A percentile compares a stretch with the other conserved stretches of the same genome.
phyloP scores from a whole-genome alignment of 2,113 vertebrate species.

The Laterallus jamaicensis region DNA sequence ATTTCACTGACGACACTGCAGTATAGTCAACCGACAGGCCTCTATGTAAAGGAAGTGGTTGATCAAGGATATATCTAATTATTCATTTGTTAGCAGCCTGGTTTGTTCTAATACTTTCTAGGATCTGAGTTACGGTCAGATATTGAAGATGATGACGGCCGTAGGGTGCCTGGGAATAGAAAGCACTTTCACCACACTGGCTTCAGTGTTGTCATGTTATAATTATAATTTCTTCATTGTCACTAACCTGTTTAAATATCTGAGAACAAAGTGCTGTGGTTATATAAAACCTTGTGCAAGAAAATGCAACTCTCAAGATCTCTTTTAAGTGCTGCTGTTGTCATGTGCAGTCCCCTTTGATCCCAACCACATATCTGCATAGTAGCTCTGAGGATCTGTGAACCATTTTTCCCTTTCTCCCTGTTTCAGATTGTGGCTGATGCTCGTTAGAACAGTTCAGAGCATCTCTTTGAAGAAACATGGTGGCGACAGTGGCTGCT shows the following conservation, averaged over 20 bases:
- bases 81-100: conserved; percentile 16
- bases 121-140: conserved; percentile 12
- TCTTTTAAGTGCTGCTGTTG: conserved; percentile 9
- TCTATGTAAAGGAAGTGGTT: conserved; percentile 33
- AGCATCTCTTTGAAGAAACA: conserved; percentile 56
- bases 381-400: conserved; percentile 56
- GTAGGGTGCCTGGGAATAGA: background rate
- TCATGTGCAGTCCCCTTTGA: conserved; percentile 43
- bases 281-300: conserved; percentile 13
- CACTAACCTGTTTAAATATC: conserved; percentile 47
- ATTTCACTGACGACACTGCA: background rate
- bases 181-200: conserved; percentile 47
- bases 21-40: background rate
- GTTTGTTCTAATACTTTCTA: conserved; percentile 1
- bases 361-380: background rate
- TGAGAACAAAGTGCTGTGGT: conserved; percentile 57
- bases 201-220: conserved; percentile 12
- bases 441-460: conserved; percentile 22
- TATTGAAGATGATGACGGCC: background rate
- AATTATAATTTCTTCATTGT: conserved; percentile 36
- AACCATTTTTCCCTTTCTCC: conserved; percentile 49
- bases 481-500: conserved; percentile 34
- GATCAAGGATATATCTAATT: conserved; percentile 21
- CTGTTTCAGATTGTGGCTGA: conserved; percentile 43
- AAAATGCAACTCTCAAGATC: background rate